Evolutionary conservation across 2,797 vertebrate genomes (phyloP), one percentile per base, ranked within the genome.

Genomic region (Spinus pinus): DNA sequence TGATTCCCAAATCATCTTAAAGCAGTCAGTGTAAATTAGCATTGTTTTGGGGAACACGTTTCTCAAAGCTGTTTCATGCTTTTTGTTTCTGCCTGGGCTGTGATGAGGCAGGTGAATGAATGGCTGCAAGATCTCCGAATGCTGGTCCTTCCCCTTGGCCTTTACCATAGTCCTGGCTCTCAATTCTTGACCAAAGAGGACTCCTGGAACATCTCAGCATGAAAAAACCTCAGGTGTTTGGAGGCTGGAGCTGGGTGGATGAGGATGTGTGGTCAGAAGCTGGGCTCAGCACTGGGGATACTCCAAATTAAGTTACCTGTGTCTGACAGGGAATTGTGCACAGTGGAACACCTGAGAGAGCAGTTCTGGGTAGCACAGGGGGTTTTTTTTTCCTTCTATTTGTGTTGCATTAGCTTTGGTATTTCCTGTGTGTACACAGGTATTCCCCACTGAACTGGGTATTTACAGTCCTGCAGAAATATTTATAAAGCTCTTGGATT

Each of bases 401-500:
- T 50, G 15, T 80, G 75, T 21, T 61, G 33, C 20, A 37, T 86
- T 75, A 66, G 54, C 49, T 33, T 17, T 37, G 57, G 46, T 81
- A 25, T 60, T 81, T 80, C 65, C 75, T 51, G 19, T 81, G 72
- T 60, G 41, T 85, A 56, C 30, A 14, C 61, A 85, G 93, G 53
- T 92, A 87, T 89, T 96, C 80, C 65, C 87, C 42, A 12, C 39
- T 66, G 88, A 86, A 72, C 49, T 35, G 67, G 22, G 16, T 67
- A 42, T 88, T 90, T 92, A 53, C 49, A 67, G 77, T 86, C 86
- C 64, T 64, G 73, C 46, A 61, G 91, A 94, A 94, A 49, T 93
- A 88, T 78, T 94, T 90, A 72, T 74, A 53, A 91, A 93, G 66
- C 80, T 24, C 71, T 88, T 46, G 24, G 35, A 57, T 91, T 83